Conservation (phyloP, 2,888 invertebrate species). For the Hemithea aestivaria region DNA sequence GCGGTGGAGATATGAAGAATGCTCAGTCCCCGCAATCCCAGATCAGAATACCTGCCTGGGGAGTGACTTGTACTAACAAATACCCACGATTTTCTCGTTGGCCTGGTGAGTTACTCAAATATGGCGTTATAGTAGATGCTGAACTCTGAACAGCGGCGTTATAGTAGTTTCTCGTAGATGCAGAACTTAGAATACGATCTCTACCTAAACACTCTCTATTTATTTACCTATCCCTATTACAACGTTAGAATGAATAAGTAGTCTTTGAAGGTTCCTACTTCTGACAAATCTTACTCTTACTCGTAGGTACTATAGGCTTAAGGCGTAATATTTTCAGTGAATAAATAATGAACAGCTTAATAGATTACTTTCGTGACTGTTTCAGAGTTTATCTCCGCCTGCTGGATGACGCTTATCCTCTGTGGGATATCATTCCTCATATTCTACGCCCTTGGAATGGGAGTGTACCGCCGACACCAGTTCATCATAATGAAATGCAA, state of each 20-base stretch:
- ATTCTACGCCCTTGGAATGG: conserved; percentile 56
- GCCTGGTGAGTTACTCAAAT: conserved; percentile 48
- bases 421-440: conserved; percentile 57
- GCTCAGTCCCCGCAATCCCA: conserved; percentile 28
- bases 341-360: too few relatives aligned
- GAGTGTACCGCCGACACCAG: conserved; percentile 47
- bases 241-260: too few relatives aligned
- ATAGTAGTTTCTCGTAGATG: neutral
- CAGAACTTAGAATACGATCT: too few relatives aligned
- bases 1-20: conserved; percentile 38
- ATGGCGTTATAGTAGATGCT: neutral
- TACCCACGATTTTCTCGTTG: conserved; percentile 50
- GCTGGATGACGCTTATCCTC: conserved; percentile 64
- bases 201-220: too few relatives aligned
- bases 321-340: too few relatives aligned
- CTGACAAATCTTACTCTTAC: too few relatives aligned
- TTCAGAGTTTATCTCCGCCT: conserved; percentile 64
- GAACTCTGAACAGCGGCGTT: neutral
- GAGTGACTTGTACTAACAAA: conserved; percentile 44
- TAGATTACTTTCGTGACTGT: conserved; percentile 18
- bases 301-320: too few relatives aligned
- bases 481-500: conserved; percentile 49
- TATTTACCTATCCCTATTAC: too few relatives aligned
- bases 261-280: too few relatives aligned
- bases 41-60: conserved; percentile 38